Conservation (phyloP, 2,888 invertebrate species). For the Plagiodera versicolora region DNA sequence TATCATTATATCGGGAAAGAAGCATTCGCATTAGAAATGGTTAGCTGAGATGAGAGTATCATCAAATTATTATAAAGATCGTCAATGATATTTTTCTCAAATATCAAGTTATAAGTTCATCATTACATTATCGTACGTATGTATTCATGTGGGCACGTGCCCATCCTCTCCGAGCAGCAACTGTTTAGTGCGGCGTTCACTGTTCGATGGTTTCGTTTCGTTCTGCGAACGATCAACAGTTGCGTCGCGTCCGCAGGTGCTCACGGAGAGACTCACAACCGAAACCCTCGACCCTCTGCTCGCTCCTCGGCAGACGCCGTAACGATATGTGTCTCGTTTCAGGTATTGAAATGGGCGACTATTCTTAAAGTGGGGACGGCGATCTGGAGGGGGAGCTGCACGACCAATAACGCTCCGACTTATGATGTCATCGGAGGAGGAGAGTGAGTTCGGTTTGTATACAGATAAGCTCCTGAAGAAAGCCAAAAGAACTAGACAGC, state of each 20-base stretch:
- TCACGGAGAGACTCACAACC: slow-evolving; percentile 13
- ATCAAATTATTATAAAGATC: no score
- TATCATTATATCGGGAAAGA: no score
- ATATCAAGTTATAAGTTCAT: no score
- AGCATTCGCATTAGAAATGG: no score
- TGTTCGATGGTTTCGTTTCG: slow-evolving; percentile 15
- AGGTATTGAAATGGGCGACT: slow-evolving; percentile 57
- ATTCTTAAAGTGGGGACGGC: slow-evolving; percentile 60
- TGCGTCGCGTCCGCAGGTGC: slow-evolving; percentile 41
- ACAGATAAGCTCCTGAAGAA: slow-evolving; percentile 91
- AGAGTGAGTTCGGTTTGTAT: slow-evolving; percentile 91
- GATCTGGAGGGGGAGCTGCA: slow-evolving; percentile 59
- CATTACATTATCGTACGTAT: no score
- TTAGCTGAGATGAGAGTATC: no score
- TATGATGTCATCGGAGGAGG: slow-evolving; percentile 98
- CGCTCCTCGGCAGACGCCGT: slow-evolving; percentile 37
- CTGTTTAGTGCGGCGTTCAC: slow-evolving; percentile 6
- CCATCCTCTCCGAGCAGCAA: not conserved
- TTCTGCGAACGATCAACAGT: slow-evolving; percentile 32
- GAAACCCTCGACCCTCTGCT: slow-evolving; percentile 24
- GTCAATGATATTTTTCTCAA: no score
- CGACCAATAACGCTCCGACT: slow-evolving; percentile 82
- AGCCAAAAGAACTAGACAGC: slow-evolving; percentile 92
- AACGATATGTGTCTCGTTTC: slow-evolving; percentile 43
- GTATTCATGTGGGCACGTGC: no score